Evolutionary conservation across 2,797 vertebrate genomes (phyloP).

Genomic region (Urophycis tenuis): DNA sequence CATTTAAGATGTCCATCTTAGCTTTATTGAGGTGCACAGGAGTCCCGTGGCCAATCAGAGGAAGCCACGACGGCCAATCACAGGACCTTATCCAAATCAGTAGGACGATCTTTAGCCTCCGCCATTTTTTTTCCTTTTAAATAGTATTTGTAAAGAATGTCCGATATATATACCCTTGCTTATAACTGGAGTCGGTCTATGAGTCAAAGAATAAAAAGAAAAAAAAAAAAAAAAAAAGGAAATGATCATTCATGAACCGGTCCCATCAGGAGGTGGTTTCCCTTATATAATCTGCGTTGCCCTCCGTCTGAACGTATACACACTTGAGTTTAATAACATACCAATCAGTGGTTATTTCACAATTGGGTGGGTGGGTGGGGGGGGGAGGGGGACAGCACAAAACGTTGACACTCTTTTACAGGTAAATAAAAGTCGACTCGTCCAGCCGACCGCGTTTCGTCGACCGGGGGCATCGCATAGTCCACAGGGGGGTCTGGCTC

Average conservation of each 20-base stretch:
- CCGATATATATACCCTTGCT: conserved; percentile 81
- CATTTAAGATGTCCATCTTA: conserved; percentile 80
- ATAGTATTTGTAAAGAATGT: conserved; percentile 86
- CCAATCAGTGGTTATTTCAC: conserved; percentile 99
- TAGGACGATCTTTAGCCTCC: conserved; percentile 60
- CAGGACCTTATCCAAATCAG: conserved; percentile 77
- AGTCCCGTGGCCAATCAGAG: conserved; percentile 81
- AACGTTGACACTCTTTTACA: conserved; percentile 99
- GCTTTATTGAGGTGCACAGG: conserved; percentile 90
- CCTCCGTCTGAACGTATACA: conserved; percentile 89
- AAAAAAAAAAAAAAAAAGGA: conserved; percentile 63
- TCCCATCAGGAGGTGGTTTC: conserved; percentile 92
- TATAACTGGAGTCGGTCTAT: conserved; percentile 38
- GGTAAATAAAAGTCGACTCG: conserved; percentile 93
- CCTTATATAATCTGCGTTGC: conserved; percentile 96
- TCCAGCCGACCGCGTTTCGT: conserved; percentile 80
- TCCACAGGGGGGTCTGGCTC: conserved; percentile 63
- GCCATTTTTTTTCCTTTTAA: conserved; percentile 77
- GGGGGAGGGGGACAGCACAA: conserved; percentile 72
- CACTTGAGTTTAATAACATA: conserved; percentile 95
- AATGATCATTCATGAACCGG: conserved; percentile 98
- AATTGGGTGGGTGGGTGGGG: conserved; percentile 76
- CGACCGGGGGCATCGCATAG: conserved; percentile 83
- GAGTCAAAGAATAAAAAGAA: background rate
- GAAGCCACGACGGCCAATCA: conserved; percentile 76